Percentiles rank a stretch among this genome's conserved stretches.
These are phyloP conservation scores for Callipepla squamata DNA, from an alignment of 2,113 vertebrate species.

Conservation along the genomic window DNA sequence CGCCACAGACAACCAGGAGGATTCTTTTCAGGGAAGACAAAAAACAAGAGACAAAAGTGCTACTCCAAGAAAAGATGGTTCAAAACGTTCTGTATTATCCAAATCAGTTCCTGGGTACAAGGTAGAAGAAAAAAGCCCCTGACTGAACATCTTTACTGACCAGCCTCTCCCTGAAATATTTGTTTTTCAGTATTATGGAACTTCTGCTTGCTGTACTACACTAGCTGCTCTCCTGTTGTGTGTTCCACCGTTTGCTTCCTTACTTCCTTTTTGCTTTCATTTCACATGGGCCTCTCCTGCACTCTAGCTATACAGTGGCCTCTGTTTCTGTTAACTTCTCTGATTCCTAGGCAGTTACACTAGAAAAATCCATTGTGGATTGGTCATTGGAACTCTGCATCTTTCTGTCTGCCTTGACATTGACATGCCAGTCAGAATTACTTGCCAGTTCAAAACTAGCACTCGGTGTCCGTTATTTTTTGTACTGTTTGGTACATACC, in stretches of 20 bases:
- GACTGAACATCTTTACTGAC: slow-evolving; percentile 83
- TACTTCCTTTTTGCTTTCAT: slow-evolving; percentile 68
- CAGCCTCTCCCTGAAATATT: slow-evolving; percentile 79
- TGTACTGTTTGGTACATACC: background rate
- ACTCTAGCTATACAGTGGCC: slow-evolving; percentile 59
- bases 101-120: slow-evolving; percentile 97
- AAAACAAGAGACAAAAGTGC: slow-evolving; percentile 90
- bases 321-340: slow-evolving; percentile 55
- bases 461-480: background rate
- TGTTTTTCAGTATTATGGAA: slow-evolving; percentile 59
- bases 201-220: slow-evolving; percentile 67
- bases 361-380: background rate
- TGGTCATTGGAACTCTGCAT: background rate
- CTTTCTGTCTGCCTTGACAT: background rate
- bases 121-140: slow-evolving; percentile 99
- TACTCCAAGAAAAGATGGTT: slow-evolving; percentile 88
- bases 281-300: slow-evolving; percentile 69
- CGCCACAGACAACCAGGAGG: slow-evolving; percentile 87
- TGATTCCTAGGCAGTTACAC: slow-evolving; percentile 45
- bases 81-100: slow-evolving; percentile 88
- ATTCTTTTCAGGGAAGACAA: slow-evolving; percentile 84
- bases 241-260: slow-evolving; percentile 66
- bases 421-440: background rate
- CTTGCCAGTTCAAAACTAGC: slow-evolving; percentile 13
- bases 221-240: slow-evolving; percentile 69